These are phyloP conservation scores for Ophioninae sp. DNA, from an alignment of 2,888 invertebrate species.

Conservation along the genomic window DNA sequence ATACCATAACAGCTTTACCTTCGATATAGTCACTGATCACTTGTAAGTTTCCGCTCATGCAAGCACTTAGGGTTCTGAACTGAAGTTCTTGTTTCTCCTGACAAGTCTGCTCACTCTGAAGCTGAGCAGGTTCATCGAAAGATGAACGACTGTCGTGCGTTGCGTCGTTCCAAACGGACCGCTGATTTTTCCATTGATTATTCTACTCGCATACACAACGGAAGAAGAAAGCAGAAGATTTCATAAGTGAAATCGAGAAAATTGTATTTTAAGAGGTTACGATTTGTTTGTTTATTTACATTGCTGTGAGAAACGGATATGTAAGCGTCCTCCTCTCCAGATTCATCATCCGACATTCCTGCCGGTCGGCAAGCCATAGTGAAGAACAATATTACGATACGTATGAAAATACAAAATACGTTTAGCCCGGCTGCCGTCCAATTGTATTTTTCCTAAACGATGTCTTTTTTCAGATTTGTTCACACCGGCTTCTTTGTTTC, in stretches of 20 bases:
- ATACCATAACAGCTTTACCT: background rate
- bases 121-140: background rate
- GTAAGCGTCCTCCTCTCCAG: conserved; percentile 56
- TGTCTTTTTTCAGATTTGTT: conserved; percentile 7
- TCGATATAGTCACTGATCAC: conserved; percentile 70
- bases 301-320: conserved; percentile 32
- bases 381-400: background rate
- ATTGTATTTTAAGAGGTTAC: conserved; percentile 48
- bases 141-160: background rate
- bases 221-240: conserved; percentile 22
- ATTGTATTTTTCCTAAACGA: background rate
- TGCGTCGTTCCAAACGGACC: conserved; percentile 18
- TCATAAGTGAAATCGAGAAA: background rate
- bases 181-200: conserved; percentile 21
- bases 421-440: background rate
- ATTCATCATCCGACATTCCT: conserved; percentile 66
- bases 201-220: conserved; percentile 24
- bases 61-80: conserved; percentile 70
- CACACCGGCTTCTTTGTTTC: conserved; percentile 19
- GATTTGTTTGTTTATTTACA: conserved; percentile 36
- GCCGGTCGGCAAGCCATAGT: conserved; percentile 63
- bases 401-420: background rate
- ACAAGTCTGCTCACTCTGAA: conserved; percentile 29
- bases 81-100: conserved; percentile 63
- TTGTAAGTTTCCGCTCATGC: conserved; percentile 68